Conservation (phyloP, 2,797 vertebrate species). For the Lutjanus campechanus region DNA sequence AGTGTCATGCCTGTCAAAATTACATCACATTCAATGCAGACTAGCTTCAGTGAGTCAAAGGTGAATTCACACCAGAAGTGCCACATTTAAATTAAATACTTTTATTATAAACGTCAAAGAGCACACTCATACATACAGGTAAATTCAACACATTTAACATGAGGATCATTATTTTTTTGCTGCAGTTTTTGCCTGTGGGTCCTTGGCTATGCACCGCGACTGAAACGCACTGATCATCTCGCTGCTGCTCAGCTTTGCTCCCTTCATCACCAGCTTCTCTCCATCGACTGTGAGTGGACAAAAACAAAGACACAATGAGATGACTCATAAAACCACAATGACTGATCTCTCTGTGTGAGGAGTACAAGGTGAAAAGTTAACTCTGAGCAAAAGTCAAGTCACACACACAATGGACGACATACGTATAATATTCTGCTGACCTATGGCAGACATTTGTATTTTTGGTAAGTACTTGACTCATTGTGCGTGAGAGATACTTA, state of each 20-base stretch:
- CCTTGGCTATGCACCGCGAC: constrained; percentile 86
- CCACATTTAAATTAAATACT: constrained; percentile 14
- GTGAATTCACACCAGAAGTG: constrained; percentile 5
- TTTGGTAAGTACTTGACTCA: constrained; percentile 18
- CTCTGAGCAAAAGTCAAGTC: constrained; percentile 45
- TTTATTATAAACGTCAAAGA: constrained; percentile 70
- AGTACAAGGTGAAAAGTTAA: constrained; percentile 42
- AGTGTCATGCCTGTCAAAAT: neutral
- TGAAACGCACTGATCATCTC: constrained; percentile 90
- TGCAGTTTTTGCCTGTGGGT: constrained; percentile 81
- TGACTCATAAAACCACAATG: constrained; percentile 33
- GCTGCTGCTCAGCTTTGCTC: constrained; percentile 82
- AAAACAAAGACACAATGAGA: constrained; percentile 37
- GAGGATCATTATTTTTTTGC: constrained; percentile 77
- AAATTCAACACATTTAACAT: neutral
- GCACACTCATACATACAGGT: constrained; percentile 63
- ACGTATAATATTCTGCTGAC: constrained; percentile 32
- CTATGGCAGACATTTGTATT: constrained; percentile 39
- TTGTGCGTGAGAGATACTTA: constrained; percentile 2
- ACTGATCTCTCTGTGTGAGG: neutral
- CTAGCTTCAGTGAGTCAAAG: neutral
- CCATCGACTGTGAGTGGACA: constrained; percentile 86
- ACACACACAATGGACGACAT: constrained; percentile 13
- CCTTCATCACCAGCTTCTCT: constrained; percentile 90
- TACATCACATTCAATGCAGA: neutral